These are phyloP conservation scores for Toxotes jaculatrix DNA, from an alignment of 2,113 vertebrate genomes.

Conservation along the genomic window DNA sequence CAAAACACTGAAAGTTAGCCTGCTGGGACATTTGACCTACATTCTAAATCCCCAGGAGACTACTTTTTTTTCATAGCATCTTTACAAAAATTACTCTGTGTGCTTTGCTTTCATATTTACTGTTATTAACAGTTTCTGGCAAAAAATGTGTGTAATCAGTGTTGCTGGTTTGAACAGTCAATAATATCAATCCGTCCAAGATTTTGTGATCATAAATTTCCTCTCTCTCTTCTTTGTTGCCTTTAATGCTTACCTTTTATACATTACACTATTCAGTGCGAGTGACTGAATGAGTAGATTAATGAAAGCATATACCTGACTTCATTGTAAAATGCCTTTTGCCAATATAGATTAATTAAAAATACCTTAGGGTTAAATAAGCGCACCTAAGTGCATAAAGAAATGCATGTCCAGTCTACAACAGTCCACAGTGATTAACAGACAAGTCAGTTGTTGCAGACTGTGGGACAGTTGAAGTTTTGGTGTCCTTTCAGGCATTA, in stretches of 20 bases:
- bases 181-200: not conserved
- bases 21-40: constrained; percentile 29
- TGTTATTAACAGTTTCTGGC: constrained; percentile 24
- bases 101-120: constrained; percentile 10
- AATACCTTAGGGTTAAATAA: not conserved
- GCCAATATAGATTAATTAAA: not conserved
- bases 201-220: not conserved
- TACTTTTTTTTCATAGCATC: constrained; percentile 29
- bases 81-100: not conserved
- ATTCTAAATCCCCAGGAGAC: constrained; percentile 48
- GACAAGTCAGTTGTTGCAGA: constrained; percentile 1
- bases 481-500: constrained; percentile 33
- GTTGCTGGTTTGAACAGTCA: constrained; percentile 1
- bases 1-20: constrained; percentile 33
- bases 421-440: not conserved
- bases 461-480: constrained; percentile 10
- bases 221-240: not conserved
- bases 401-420: not conserved
- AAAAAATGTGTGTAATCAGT: constrained; percentile 10
- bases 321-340: constrained; percentile 2
- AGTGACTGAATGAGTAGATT: not conserved
- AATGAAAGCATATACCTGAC: not conserved
- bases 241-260: not conserved
- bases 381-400: not conserved
- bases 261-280: not conserved